Base-by-base conservation (phyloP, 2,888 invertebrate species). In the Melinaea menophilus region DNA sequence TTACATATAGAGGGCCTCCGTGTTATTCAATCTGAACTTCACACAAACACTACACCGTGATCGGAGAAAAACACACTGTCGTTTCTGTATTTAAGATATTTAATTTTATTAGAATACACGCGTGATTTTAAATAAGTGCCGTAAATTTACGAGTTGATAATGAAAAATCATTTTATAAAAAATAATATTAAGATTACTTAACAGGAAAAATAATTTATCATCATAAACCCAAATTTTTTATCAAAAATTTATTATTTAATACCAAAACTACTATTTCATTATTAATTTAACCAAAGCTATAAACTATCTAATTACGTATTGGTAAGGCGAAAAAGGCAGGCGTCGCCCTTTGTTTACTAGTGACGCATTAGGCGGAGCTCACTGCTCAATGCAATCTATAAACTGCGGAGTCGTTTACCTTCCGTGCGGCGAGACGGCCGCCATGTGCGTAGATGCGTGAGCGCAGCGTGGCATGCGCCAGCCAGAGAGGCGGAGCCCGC, bases 331-430 rank as follows among this genome's bases (percentile, higher is more conserved):
- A 85, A 79, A 82, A 80, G 85, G 83, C 83, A 79, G 81, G 77
- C 84, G 84, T 75, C 82, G 82, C 88, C 86, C 88, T 89, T 89
- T 90, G 88, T 90, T 90, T 89, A 89, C 88, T 82, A 85, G 85
- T 89, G 88, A 89, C 90, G 89, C 88, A 88, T 85, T 85, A 74
- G 80, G 80, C 79, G 79, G 71, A 68, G 80, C 82, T 81, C 31
- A 51, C 48, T 51, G 51, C 51, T 51, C 84, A 81, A 82, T 88
- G 89, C 89, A 88, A 83, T 85, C 82, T 83, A 81, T 80, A 80
- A 81, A 80, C 78, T 79, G 81, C 82, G 85, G 88, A 89, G 90
- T 90, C 89, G 90, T 86, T 88, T 87, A 89, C 89, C 88, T 88
- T 88, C 85, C 85, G 83, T 78, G 87, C 84, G 81, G 78, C 86